Conservation (phyloP, 2,113 vertebrate species). For the Prochilodus magdalenae region DNA sequence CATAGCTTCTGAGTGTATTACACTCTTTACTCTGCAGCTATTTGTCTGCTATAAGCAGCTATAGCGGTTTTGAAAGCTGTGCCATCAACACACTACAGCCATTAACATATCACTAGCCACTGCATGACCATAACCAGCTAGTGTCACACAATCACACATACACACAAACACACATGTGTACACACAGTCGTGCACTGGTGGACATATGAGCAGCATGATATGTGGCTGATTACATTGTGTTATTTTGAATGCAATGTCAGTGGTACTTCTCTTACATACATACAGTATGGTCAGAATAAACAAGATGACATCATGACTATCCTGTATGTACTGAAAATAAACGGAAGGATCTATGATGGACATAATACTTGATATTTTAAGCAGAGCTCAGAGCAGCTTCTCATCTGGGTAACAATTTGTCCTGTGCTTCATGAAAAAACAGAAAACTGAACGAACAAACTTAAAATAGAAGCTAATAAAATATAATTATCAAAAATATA, state of each 20-base stretch:
- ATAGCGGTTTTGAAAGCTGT: background rate
- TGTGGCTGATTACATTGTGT: background rate
- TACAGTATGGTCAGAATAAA: no score
- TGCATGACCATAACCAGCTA: constrained; percentile 28
- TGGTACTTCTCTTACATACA: no score
- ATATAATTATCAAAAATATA: no score
- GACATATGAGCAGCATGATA: background rate
- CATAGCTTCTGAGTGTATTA: background rate
- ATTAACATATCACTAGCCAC: constrained; percentile 34
- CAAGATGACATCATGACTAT: background rate
- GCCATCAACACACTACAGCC: constrained; percentile 23
- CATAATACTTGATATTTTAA: no score
- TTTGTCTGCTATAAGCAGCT: background rate
- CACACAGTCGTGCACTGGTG: background rate
- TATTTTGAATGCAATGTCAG: background rate
- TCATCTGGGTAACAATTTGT: no score
- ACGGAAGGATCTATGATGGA: background rate
- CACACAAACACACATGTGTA: constrained; percentile 11
- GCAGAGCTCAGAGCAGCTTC: no score
- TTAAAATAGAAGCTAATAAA: background rate
- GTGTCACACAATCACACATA: constrained; percentile 31
- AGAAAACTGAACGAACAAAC: no score
- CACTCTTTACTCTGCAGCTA: background rate
- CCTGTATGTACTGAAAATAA: background rate
- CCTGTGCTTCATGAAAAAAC: background rate